phyloP scores from a whole-genome alignment of 37 sponge, comb jelly and placozoan species.

The Mnemiopsis leidyi region DNA sequence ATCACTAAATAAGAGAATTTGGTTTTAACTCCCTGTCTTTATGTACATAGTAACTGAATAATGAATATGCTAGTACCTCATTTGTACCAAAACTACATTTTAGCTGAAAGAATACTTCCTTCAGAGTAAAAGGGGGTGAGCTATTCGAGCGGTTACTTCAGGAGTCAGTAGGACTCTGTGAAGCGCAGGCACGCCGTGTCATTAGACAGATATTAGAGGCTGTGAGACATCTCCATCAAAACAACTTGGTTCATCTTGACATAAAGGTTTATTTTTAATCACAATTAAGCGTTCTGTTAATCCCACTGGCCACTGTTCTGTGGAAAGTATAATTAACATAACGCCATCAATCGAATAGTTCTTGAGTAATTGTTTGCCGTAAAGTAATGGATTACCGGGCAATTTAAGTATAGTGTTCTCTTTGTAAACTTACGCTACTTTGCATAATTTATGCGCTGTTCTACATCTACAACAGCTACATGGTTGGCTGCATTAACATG shows the following conservation, averaged over 20 bases:
- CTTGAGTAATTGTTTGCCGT: too few species aligned
- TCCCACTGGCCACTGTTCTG: not conserved
- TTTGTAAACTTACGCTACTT: too few species aligned
- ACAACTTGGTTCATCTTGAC: constrained; percentile 28
- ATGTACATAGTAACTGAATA: not conserved
- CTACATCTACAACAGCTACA: too few species aligned
- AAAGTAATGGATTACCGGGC: too few species aligned
- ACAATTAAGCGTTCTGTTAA: not conserved
- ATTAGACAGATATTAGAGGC: constrained; percentile 31
- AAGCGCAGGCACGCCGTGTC: not conserved
- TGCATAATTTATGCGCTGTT: too few species aligned
- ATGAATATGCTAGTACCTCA: not conserved
- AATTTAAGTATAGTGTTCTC: too few species aligned
- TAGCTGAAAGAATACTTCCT: not conserved
- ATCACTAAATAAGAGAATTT: too few species aligned
- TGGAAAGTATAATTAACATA: not conserved
- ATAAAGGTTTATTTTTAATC: constrained; percentile 33
- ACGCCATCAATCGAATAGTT: too few species aligned
- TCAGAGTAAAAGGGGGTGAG: constrained; percentile 19
- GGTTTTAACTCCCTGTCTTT: not conserved
- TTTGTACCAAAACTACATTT: too few species aligned
- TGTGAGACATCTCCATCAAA: constrained; percentile 27
- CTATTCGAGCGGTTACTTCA: not conserved
- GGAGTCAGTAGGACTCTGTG: constrained; percentile 17
- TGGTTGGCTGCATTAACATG: too few species aligned